These are phyloP conservation scores for Copsychus sechellarum DNA, from an alignment of 2,113 vertebrate genomes.

Conservation along the genomic window DNA sequence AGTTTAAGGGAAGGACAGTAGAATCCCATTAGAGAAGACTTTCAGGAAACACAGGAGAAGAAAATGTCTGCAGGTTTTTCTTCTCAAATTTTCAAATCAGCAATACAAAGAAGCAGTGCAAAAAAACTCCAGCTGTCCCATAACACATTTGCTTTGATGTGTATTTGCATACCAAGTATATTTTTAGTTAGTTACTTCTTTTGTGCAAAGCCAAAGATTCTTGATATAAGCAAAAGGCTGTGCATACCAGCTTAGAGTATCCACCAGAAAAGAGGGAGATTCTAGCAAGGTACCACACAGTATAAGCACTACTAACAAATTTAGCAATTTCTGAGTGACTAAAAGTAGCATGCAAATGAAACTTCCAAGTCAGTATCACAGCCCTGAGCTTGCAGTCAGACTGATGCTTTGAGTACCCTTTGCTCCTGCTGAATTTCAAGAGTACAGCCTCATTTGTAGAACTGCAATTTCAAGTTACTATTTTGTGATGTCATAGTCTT, in stretches of 20 bases:
- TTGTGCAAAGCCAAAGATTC: background rate
- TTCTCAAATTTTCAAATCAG: background rate
- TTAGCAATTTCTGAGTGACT: background rate
- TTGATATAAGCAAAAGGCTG: background rate
- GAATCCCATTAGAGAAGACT: background rate
- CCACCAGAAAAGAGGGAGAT: background rate
- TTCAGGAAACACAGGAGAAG: background rate
- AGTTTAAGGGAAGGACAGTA: background rate
- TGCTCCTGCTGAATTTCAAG: background rate
- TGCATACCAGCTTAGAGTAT: background rate
- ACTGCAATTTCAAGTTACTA: background rate
- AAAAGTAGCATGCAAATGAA: background rate
- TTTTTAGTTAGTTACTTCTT: background rate
- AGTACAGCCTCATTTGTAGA: background rate
- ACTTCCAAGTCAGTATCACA: background rate
- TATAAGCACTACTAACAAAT: background rate
- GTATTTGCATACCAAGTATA: background rate
- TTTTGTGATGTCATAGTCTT: background rate
- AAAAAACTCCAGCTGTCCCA: background rate
- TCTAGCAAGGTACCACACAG: background rate
- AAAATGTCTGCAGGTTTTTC: background rate
- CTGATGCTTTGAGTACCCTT: background rate
- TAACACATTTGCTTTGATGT: background rate
- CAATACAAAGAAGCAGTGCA: background rate
- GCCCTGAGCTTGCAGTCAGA: background rate